Base-by-base conservation (phyloP, 2,797 vertebrate genomes). In the Scarus forsteni region DNA sequence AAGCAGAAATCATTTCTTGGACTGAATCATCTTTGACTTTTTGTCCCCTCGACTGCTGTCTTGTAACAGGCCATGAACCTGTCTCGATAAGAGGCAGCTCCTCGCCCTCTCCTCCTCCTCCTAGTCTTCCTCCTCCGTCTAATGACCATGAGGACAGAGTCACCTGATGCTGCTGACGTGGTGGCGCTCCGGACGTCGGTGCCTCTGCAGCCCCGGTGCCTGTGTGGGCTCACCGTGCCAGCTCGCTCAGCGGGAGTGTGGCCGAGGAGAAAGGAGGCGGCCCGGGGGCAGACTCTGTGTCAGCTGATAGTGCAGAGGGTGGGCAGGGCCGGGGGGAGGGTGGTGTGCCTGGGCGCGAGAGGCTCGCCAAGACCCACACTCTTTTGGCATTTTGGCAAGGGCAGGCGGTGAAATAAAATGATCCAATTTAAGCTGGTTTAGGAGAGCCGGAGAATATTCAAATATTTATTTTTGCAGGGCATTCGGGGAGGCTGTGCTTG, bases 351-450 rank as follows among this genome's bases (percentile, higher is more conserved):
- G 84, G 88, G 91, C 83, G 80, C 83, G 72, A 80, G 65, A 85
- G 89, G 87, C 87, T 92, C 88, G 93, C 94, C 94, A 94, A 94
- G 91, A 92, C 93, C 93, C 90, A 92, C 92, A 90, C 92, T 94
- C 93, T 95, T 88, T 93, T 94, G 94, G 94, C 94, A 95, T 95
- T 94, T 95, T 95, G 94, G 94, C 94, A 95, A 85, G 88, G 90
- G 66, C 89, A 93, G 70, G 91, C 92, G 91, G 91, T 88, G 87
- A 90, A 90, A 89, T 86, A 89, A 92, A 93, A 92, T 93, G 93
- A 94, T 95, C 94, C 94, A 93, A 93, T 94, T 94, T 95, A 94
- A 95, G 94, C 93, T 88, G 92, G 93, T 94, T 91, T 91, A 93
- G 90, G 88, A 94, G 91, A 76, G 88, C 83, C 80, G 91, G 85